Percentiles rank a stretch among this genome's conserved stretches.
Evolutionary conservation across 2,113 vertebrate species (phyloP).

Genomic region (Paralichthys olivaceus): DNA sequence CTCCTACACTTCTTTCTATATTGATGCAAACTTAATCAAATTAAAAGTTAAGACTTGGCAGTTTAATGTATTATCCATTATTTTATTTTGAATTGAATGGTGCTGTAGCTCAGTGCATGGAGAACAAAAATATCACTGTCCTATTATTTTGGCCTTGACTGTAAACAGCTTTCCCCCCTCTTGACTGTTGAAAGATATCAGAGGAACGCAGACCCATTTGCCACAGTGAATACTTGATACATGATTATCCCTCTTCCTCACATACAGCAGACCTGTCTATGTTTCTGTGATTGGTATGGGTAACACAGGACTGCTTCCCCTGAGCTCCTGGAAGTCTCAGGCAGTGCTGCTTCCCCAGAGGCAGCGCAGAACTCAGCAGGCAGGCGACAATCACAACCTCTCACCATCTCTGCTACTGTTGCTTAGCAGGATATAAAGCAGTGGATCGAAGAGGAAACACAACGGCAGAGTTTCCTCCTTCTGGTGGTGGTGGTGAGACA

Average conservation of each 20-base stretch:
- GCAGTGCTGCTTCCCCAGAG: slow-evolving; percentile 36
- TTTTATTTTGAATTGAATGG: neutral
- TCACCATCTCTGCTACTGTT: slow-evolving; percentile 45
- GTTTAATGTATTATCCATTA: neutral
- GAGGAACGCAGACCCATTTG: neutral
- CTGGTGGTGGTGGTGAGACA: slow-evolving; percentile 21
- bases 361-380: slow-evolving; percentile 55
- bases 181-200: slow-evolving; percentile 3
- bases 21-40: neutral
- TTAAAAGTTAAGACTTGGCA: neutral
- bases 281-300: slow-evolving; percentile 3
- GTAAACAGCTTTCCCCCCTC: neutral
- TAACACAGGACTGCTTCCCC: slow-evolving; percentile 2
- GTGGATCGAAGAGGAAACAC: slow-evolving; percentile 45
- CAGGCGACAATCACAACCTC: slow-evolving; percentile 53
- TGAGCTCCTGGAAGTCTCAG: slow-evolving; percentile 50
- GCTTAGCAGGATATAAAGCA: slow-evolving; percentile 58
- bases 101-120: neutral
- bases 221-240: no score
- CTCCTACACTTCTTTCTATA: neutral
- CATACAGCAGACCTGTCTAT: neutral
- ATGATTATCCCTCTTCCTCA: neutral
- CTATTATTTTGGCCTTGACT: neutral
- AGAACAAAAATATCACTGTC: neutral
- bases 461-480: slow-evolving; percentile 26